phyloP scores from a whole-genome alignment of 2,888 invertebrate genomes.

The Cecidostiba fungosa region DNA sequence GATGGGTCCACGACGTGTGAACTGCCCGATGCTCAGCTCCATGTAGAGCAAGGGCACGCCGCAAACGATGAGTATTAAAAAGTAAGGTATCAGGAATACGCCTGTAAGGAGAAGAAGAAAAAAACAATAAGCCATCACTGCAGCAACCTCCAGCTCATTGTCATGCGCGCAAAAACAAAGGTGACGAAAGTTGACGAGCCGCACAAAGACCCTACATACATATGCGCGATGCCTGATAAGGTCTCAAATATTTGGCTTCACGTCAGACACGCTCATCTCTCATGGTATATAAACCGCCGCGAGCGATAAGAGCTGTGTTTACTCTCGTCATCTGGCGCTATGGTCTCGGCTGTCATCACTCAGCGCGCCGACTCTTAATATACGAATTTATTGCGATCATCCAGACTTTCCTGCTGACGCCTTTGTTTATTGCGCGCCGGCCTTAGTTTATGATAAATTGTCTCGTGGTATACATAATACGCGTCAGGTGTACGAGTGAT shows the following conservation, averaged over 20 bases:
- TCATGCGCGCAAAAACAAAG: background rate
- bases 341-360: background rate
- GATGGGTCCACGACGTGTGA: conserved; percentile 95
- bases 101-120: conserved; percentile 83
- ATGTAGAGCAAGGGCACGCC: conserved; percentile 96
- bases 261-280: conserved; percentile 24
- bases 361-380: background rate
- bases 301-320: conserved; percentile 14
- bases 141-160: background rate
- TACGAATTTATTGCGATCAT: conserved; percentile 16
- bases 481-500: background rate
- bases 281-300: background rate
- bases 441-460: background rate
- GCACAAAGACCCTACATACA: background rate
- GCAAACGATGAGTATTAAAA: conserved; percentile 93
- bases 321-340: background rate
- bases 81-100: conserved; percentile 96
- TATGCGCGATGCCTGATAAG: background rate
- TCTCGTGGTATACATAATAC: background rate
- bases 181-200: background rate
- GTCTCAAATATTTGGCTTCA: conserved; percentile 49
- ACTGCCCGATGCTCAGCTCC: conserved; percentile 96
- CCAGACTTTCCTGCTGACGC: background rate
- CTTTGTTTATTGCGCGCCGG: background rate
- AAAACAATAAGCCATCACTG: conserved; percentile 52